Evolutionary conservation across 2,888 invertebrate species (phyloP), one percentile per base, ranked within the genome.

Genomic region (Eupithecia pulchellata): DNA sequence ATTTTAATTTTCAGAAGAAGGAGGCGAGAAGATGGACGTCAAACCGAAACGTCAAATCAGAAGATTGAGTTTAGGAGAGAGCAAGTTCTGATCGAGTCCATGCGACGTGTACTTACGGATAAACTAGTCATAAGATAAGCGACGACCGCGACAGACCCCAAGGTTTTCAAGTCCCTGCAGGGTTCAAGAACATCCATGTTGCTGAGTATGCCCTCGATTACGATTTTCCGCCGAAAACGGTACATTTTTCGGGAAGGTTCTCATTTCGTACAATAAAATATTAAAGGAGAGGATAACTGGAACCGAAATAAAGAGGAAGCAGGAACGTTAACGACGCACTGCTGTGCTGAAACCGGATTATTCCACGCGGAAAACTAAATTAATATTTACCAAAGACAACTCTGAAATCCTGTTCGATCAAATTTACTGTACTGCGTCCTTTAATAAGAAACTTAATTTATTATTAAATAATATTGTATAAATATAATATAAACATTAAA

Each of bases 31-130:
- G 66, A 75, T 73, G 55, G 63, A 61, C 13, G 55, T 63, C 61
- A 77, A 77, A 55, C 58, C 68, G 2, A 75, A 68, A 65, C 69
- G 66, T 8, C 66, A 72, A 55, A 68, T 75, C 64, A 71, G 78
- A 60, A 75, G 75, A 73, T 57, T 78, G 32, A 78, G 78, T 69
- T 68, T 78, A 69, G 78, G 78, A 32, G 78, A 78, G 69, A 77
- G 77, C 78, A 78, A 78, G 67, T 78, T 78, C 60, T 78, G 68
- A 75, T 61, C 61, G 11, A 47, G 20, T 47, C 9, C 9, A 9
- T 13, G 3, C 17, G 13, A 55, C 14, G 3, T 55, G 4, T 55
- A 20, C 20, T 11, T 47, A 52, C 3, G 20, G 20, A 25, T 25
- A 52, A 52, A 25, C 52, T 52, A 52, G 52, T 52, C 25, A 52